phyloP scores from a whole-genome alignment of 2,797 vertebrate genomes.

The Oreonectes daqikongensis region DNA sequence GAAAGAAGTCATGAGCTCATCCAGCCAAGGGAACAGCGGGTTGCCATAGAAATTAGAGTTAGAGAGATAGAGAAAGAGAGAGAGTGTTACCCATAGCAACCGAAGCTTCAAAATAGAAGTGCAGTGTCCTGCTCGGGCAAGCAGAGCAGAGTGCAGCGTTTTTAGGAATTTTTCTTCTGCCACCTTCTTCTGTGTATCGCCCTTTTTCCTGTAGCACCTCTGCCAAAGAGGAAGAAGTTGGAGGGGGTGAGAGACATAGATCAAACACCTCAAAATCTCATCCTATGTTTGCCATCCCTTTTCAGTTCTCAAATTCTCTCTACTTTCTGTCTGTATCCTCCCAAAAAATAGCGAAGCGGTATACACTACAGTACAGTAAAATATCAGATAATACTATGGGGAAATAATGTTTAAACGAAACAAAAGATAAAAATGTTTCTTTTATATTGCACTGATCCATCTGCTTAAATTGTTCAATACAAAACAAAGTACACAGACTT shows the following conservation, averaged over 20 bases:
- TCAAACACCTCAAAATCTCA: not conserved
- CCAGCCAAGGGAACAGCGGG: conserved; percentile 57
- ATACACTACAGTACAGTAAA: no score
- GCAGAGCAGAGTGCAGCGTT: conserved; percentile 43
- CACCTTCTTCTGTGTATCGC: conserved; percentile 14
- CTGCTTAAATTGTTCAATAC: no score
- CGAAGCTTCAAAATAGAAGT: conserved; percentile 65
- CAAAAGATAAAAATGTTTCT: no score
- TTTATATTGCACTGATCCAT: no score
- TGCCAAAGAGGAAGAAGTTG: conserved; percentile 18
- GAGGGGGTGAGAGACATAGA: conserved; percentile 27
- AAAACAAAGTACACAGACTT: no score
- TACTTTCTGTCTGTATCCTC: not conserved
- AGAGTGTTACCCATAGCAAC: conserved; percentile 65
- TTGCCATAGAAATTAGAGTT: conserved; percentile 65
- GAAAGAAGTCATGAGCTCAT: conserved; percentile 55
- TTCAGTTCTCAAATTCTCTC: not conserved
- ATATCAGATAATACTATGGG: no score
- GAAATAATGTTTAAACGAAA: no score
- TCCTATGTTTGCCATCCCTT: not conserved
- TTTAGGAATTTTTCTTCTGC: conserved; percentile 11
- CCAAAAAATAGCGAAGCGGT: not conserved
- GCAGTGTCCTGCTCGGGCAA: conserved; percentile 54
- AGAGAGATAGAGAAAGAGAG: conserved; percentile 33
- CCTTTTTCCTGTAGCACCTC: not conserved